A percentile compares a stretch with the other conserved stretches of the same genome.
These are phyloP conservation scores for Imbricaverruca yamaguchii DNA, from an alignment of 2,888 invertebrate genomes.

Conservation along the genomic window DNA sequence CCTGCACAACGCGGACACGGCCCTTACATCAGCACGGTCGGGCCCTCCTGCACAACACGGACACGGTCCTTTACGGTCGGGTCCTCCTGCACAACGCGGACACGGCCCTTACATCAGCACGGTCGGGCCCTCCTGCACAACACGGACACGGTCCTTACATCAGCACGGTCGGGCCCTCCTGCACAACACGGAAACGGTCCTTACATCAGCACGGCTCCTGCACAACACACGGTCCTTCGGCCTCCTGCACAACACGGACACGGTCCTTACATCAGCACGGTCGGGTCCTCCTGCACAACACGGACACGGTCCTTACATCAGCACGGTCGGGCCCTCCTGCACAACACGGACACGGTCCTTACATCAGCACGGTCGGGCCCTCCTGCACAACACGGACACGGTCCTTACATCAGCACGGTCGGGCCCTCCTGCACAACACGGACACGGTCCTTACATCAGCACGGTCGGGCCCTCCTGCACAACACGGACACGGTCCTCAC, in stretches of 20 bases:
- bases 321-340: slow-evolving; percentile 35
- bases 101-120: slow-evolving; percentile 33
- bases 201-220: slow-evolving; percentile 35
- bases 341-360: too few species aligned
- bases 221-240: too few species aligned
- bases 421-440: slow-evolving; percentile 27
- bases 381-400: slow-evolving; percentile 22
- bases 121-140: slow-evolving; percentile 31
- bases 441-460: slow-evolving; percentile 29
- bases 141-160: too few species aligned
- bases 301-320: slow-evolving; percentile 20
- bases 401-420: slow-evolving; percentile 35
- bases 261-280: slow-evolving; percentile 34
- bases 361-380: slow-evolving; percentile 35
- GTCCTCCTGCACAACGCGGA: slow-evolving; percentile 26
- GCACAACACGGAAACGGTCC: background rate
- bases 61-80: slow-evolving; percentile 32
- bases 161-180: slow-evolving; percentile 36
- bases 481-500: too few species aligned
- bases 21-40: slow-evolving; percentile 35
- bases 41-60: slow-evolving; percentile 27
- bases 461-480: slow-evolving; percentile 34
- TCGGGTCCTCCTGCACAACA: slow-evolving; percentile 28
- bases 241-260: slow-evolving; percentile 24
- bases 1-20: slow-evolving; percentile 19